Evolutionary conservation across 2,797 vertebrate genomes (phyloP), one percentile per base, ranked within the genome.

Genomic region (Megaceryle alcyon): DNA sequence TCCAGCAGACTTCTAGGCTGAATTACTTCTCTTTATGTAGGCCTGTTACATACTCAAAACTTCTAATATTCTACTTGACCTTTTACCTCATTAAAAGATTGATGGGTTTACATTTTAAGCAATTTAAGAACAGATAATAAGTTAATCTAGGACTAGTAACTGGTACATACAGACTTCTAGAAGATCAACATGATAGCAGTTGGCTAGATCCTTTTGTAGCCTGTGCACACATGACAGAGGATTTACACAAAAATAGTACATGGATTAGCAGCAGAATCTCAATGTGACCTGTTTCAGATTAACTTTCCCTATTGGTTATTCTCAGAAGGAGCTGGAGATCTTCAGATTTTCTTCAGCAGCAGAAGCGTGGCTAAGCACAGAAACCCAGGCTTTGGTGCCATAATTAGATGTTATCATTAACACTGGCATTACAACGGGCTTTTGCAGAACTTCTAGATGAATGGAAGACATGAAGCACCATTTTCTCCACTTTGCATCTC

Each of bases 241-340:
- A 93, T 97, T 97, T 95, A 89, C 77, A 73, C 94, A 71, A 63
- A 92, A 92, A 96, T 95, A 97, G 95, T 85, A 82, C 28, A 0
- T 71, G 90, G 97, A 96, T 97, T 97, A 97, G 94, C 96, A 89
- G 81, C 54, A 90, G 86, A 82, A 97, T 94, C 95, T 96, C 87
- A 77, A 7, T 57, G 86, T 95, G 95, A 96, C 96, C 92, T 78
- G 72, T 73, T 95, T 86, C 92, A 95, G 95, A 95, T 97, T 95
- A 97, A 95, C 80, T 96, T 95, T 86, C 88, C 86, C 88, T 95
- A 75, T 14, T 94, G 84, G 87, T 63, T 83, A 70, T 25, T 48
- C 82, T 87, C 15, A 9, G 71, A 79, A 82, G 85, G 57, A 86
- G 25, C 33, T 76, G 44, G 49, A 86, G 70, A 54, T 82, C 37